Evolutionary conservation across 1,140 invertebrate genomes (phyloP), one percentile per base, ranked within the genome.

Genomic region (Tyrophagus putrescentiae): DNA sequence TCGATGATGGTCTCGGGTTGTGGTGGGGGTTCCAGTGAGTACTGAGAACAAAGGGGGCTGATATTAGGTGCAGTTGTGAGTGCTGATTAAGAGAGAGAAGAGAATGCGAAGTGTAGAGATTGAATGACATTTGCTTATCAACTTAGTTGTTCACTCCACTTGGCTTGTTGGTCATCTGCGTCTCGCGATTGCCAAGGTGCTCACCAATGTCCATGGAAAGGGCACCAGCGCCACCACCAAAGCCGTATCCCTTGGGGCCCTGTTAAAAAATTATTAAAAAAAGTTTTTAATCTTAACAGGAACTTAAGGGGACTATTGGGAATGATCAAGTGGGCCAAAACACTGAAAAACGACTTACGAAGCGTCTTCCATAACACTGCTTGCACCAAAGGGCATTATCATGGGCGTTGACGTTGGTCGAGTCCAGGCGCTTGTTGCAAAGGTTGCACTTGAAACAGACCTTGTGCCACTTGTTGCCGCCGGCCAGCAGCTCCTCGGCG

Each of bases 381-480:
- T 95, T 97, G 81, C 95, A 98, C 81, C 80, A 98, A 54, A 98
- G 78, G 75, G 90, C 83, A 68, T 83, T 84, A 71, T 95, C 90
- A 79, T 97, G 93, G 75, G 93, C 88, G 68, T 86, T 80, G 74
- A 86, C 90, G 78, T 91, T 97, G 75, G 92, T 96, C 64, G 90
- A 95, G 76, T 98, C 94, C 72, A 98, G 79, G 75, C 90, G 79
- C 78, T 97, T 98, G 74, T 85, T 82, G 81, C 94, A 98, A 72
- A 94, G 78, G 73, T 85, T 89, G 77, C 94, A 98, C 78, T 96
- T 98, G 80, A 97, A 97, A 81, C 94, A 98, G 76, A 84, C 84
- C 77, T 97, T 97, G 83, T 98, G 93, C 84, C 84, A 98, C 80
- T 96, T 96, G 71, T 89, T 83, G 69, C 93, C 93, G 69, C 88